phyloP scores from a whole-genome alignment of 2,888 invertebrate species.

The Drosophila mimica region DNA sequence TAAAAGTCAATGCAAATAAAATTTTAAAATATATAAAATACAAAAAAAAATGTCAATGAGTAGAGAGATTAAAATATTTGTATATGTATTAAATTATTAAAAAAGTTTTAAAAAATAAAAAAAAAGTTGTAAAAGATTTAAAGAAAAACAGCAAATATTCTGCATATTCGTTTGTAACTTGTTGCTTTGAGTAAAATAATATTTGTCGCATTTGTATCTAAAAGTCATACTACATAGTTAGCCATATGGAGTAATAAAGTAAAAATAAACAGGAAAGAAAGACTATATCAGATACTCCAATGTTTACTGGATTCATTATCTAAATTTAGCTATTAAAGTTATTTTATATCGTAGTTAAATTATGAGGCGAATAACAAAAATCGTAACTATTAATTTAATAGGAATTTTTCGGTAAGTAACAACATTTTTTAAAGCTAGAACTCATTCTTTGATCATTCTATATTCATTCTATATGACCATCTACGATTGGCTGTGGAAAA shows the following conservation, averaged over 20 bases:
- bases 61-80: background rate
- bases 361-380: background rate
- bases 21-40: background rate
- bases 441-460: background rate
- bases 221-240: background rate
- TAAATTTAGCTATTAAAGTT: background rate
- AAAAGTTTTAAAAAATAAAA: background rate
- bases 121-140: background rate
- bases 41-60: background rate
- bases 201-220: background rate
- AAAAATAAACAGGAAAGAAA: background rate
- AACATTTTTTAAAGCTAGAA: background rate
- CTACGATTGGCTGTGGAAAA: background rate
- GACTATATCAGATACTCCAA: fast-evolving
- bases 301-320: background rate
- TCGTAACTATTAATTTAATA: background rate
- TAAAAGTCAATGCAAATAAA: background rate
- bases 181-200: background rate
- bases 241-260: background rate
- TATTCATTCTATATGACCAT: background rate
- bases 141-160: background rate
- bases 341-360: background rate
- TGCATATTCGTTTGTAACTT: background rate
- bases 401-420: fast-evolving
- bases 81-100: too few species aligned